Percentiles rank a stretch among this genome's conserved stretches.
Conservation (phyloP, 2,888 invertebrate species). For the Epistrophella euchroma region DNA sequence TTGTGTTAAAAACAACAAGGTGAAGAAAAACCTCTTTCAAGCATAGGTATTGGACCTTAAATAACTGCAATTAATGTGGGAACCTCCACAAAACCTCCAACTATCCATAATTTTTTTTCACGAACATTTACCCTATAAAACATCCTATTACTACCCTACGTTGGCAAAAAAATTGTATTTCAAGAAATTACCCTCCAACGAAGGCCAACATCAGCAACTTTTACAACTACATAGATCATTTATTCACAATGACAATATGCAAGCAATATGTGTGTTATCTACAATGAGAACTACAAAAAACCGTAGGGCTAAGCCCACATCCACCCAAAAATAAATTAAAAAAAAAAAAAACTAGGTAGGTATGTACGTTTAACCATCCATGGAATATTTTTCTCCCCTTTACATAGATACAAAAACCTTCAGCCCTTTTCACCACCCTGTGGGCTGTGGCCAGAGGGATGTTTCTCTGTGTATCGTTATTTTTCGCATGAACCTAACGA, state of each 20-base stretch:
- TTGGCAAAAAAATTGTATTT: conserved; percentile 18
- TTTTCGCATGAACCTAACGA: conserved; percentile 40
- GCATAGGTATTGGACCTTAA: neutral
- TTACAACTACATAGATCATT: conserved; percentile 29
- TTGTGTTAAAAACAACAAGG: neutral
- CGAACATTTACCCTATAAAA: conserved; percentile 29
- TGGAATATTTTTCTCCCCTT: neutral
- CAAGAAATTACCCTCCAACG: conserved; percentile 58
- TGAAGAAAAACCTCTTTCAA: neutral
- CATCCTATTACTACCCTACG: conserved; percentile 28
- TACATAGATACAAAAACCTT: neutral
- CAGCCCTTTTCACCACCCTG: neutral
- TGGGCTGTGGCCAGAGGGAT: neutral
- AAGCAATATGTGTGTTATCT: conserved; percentile 15
- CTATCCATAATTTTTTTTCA: neutral
- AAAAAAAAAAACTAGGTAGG: conserved; percentile 20
- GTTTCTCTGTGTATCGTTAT: conserved; percentile 1
- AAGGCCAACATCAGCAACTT: conserved; percentile 60
- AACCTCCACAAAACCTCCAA: neutral
- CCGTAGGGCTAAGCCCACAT: neutral
- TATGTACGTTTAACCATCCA: conserved; percentile 48
- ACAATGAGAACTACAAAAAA: conserved; percentile 12
- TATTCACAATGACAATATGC: conserved; percentile 24
- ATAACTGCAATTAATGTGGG: neutral
- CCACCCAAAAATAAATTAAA: neutral